Base-by-base conservation (phyloP, 2,888 invertebrate genomes). In the Drosophila testacea region DNA sequence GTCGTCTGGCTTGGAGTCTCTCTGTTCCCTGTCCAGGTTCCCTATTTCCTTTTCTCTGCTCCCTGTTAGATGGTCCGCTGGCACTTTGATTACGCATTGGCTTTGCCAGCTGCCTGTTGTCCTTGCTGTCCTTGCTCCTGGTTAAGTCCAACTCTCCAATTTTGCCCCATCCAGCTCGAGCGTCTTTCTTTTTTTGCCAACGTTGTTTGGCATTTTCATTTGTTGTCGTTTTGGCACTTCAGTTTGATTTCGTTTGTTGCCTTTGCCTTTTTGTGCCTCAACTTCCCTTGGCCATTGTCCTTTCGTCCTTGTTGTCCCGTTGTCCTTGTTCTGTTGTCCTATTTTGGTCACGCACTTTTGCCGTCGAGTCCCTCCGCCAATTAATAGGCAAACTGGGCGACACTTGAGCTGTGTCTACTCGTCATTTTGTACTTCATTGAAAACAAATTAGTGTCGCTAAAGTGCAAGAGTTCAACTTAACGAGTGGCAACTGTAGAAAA, bases 1-100 rank as follows among this genome's bases (percentile, higher is more conserved):
- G 87, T 70, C 83, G 82, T 84, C 84, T 80, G 76, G 55, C 55
- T 56, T 28, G 34, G 34, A 27, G 22, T 22, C 59, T 66, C 62
- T 46, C 50, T 46, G 56, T 27, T 59, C 27, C 30, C 64, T 59
- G 22, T 22, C 22, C 22, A 22, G 22, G 36, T 59, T 66, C 62
- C 44, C 50, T 46, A 52, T 27, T 59, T 16, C 30, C 64, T 59
- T 22, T 22, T 22, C 22, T 22, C 22, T 22, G 55, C 36, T 38
- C 27, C 30, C 62, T 59, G 22, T 22, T 22, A 22, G 22, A 22
- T 22, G 55, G 42, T 38, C 28, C 64, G 39, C 63, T 36, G 46
- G 72, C 87, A 78, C 76, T 87, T 87, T 87, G 84, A 83, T 83
- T 87, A 84, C 82, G 83, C 87, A 87, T 84, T 71, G 83, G 79